These are phyloP conservation scores for Sitophilus oryzae DNA, from an alignment of 1,140 invertebrate genomes.

Conservation along the genomic window DNA sequence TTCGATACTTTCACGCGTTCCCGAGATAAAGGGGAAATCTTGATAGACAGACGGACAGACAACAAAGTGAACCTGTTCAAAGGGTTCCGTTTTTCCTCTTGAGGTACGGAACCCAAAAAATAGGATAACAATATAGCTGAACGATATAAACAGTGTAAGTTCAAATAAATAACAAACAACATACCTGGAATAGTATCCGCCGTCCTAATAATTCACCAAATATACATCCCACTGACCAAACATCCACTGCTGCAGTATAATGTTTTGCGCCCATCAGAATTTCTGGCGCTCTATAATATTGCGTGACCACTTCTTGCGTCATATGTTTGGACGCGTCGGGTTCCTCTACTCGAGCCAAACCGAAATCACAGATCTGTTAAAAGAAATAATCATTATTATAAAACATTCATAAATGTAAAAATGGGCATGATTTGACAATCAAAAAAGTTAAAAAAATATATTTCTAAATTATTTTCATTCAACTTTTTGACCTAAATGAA, in stretches of 20 bases:
- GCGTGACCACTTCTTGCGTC: conserved; percentile 98
- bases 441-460: too few species aligned
- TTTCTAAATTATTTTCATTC: too few species aligned
- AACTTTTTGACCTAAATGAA: too few species aligned
- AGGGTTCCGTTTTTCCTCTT: too few species aligned
- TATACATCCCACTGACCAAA: conserved; percentile 99
- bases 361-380: conserved; percentile 93
- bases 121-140: neutral
- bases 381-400: neutral
- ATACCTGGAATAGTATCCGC: conserved; percentile 87
- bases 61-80: too few species aligned
- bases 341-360: conserved; percentile 80
- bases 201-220: conserved; percentile 94
- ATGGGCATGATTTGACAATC: too few species aligned
- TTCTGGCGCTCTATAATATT: conserved; percentile 98
- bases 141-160: conserved; percentile 49
- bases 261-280: conserved; percentile 97
- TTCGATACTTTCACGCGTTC: too few species aligned
- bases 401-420: too few species aligned
- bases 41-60: too few species aligned
- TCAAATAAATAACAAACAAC: conserved; percentile 46
- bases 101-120: too few species aligned
- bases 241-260: conserved; percentile 94
- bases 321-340: conserved; percentile 88
- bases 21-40: too few species aligned